Conservation (phyloP, 2,888 invertebrate genomes). For the Plutella xylostella region DNA sequence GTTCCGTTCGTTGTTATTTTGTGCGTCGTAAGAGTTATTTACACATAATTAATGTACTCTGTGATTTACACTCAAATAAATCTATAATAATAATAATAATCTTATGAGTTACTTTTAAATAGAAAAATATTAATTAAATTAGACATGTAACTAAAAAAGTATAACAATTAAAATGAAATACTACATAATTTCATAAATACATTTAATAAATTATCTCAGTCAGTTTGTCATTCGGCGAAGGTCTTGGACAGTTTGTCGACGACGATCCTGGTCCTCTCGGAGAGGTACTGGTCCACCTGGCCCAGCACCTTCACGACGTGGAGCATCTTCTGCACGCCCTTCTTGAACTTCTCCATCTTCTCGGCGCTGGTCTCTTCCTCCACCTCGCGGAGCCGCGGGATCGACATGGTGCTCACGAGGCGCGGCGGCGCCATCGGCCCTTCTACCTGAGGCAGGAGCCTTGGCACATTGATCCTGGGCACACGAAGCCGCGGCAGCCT, state of each 20-base stretch:
- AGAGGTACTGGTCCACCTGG: conserved; percentile 51
- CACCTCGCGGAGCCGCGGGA: conserved; percentile 26
- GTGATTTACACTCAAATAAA: too few species aligned
- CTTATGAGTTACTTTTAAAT: too few species aligned
- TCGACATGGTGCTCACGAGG: conserved; percentile 32
- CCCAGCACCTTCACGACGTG: conserved; percentile 54
- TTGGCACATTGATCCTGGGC: conserved; percentile 36
- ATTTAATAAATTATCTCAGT: too few species aligned
- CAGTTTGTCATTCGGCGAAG: conserved; percentile 34
- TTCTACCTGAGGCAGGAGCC: conserved; percentile 19
- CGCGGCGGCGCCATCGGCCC: conserved; percentile 29
- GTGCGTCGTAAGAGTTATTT: too few species aligned
- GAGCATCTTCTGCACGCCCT: conserved; percentile 53
- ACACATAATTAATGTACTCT: too few species aligned
- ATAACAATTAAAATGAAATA: too few species aligned
- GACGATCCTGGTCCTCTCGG: conserved; percentile 50
- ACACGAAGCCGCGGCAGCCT: conserved; percentile 34
- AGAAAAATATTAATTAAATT: too few species aligned
- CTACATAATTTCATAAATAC: too few species aligned
- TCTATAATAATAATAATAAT: too few species aligned
- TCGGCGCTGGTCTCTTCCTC: conserved; percentile 50
- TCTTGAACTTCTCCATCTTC: conserved; percentile 51
- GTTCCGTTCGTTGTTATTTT: too few species aligned
- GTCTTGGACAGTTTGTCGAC: conserved; percentile 52
- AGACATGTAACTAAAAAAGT: too few species aligned